Percentiles rank a stretch among this genome's conserved stretches.
Conservation (phyloP, 2,888 invertebrate species). For the Odontocerum albicorne region DNA sequence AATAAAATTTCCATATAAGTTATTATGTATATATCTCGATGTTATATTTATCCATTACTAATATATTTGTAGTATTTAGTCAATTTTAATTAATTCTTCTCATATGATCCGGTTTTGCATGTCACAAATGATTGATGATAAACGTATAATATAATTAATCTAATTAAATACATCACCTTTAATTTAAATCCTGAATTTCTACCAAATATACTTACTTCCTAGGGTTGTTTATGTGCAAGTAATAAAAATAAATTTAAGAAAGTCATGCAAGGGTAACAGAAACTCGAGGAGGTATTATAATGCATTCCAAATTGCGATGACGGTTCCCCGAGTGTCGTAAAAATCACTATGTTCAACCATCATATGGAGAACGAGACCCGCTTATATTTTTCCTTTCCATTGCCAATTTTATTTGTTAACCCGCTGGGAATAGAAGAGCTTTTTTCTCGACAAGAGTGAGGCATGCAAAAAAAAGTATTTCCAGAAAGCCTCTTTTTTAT, state of each 20-base stretch:
- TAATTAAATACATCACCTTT: too few relatives aligned
- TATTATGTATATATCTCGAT: too few relatives aligned
- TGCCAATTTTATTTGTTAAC: constrained; percentile 34
- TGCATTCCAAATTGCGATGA: constrained; percentile 32
- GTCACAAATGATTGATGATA: too few relatives aligned
- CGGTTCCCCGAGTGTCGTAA: constrained; percentile 31
- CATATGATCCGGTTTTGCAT: too few relatives aligned
- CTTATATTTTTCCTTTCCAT: constrained; percentile 25
- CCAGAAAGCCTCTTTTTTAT: too few relatives aligned
- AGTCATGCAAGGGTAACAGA: constrained; percentile 11
- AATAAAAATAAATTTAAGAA: constrained; percentile 30
- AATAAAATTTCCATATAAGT: too few relatives aligned
- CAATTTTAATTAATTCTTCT: too few relatives aligned
- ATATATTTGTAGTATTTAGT: too few relatives aligned
- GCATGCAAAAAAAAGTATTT: neutral
- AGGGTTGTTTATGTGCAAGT: neutral
- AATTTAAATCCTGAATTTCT: too few relatives aligned
- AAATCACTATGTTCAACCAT: constrained; percentile 33
- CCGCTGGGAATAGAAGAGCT: constrained; percentile 25
- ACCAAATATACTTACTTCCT: neutral
- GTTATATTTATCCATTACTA: too few relatives aligned
- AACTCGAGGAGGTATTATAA: constrained; percentile 21
- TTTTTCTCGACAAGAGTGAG: neutral
- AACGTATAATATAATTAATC: too few relatives aligned
- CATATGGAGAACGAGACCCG: constrained; percentile 14